Conservation (phyloP, 2,797 vertebrate species). For the Myripristis jacobus region DNA sequence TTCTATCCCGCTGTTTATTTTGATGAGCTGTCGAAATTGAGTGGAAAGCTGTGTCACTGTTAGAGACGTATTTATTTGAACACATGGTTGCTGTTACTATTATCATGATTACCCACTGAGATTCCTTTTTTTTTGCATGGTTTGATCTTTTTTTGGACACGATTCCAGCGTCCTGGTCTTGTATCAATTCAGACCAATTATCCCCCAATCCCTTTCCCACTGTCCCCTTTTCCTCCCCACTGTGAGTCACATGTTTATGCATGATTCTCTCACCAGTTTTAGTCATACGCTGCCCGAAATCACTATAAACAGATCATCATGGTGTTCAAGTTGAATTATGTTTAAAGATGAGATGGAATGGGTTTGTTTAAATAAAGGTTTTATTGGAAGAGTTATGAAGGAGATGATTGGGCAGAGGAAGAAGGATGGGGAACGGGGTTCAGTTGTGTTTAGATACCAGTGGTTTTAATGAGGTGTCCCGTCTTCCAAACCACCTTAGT, state of each 20-base stretch:
- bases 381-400: constrained; percentile 44
- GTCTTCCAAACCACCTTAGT: constrained; percentile 31
- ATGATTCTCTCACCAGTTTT: constrained; percentile 33
- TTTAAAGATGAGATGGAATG: constrained; percentile 49
- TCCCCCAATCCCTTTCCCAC: constrained; percentile 47
- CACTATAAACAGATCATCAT: constrained; percentile 51
- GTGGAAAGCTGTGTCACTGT: constrained; percentile 38
- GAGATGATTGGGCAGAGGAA: constrained; percentile 49
- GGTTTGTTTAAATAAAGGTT: constrained; percentile 51
- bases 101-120: constrained; percentile 51
- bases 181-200: constrained; percentile 71
- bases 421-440: constrained; percentile 48
- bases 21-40: constrained; percentile 49
- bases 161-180: constrained; percentile 54
- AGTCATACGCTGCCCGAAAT: constrained; percentile 44
- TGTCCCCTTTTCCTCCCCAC: constrained; percentile 31
- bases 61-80: constrained; percentile 61
- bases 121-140: constrained; percentile 24
- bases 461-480: constrained; percentile 63
- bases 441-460: constrained; percentile 62
- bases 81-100: constrained; percentile 70
- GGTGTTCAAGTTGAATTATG: constrained; percentile 41
- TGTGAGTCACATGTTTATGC: constrained; percentile 70
- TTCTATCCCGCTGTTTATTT: constrained; percentile 58
- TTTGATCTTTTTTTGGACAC: constrained; percentile 44